A percentile compares a stretch with the other conserved stretches of the same genome.
Evolutionary conservation across 64 coral and sea anemone species (phyloP).

Genomic region (Acropora yongei): DNA sequence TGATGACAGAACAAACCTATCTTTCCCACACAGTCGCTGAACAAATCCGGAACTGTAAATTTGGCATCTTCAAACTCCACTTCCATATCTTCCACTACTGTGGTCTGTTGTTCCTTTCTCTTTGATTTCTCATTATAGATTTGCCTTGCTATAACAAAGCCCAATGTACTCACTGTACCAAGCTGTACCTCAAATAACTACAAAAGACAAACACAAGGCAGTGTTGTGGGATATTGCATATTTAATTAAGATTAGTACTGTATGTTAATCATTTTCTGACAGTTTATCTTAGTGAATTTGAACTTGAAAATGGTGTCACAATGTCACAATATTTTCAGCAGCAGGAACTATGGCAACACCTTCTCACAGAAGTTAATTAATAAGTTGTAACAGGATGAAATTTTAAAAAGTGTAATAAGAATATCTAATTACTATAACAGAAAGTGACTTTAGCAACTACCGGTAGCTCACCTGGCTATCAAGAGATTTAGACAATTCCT

Average conservation of each 20-base stretch:
- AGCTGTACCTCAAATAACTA: conserved; percentile 84
- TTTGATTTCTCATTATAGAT: conserved; percentile 43
- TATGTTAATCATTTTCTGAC: too few species aligned
- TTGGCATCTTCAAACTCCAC: conserved; percentile 28
- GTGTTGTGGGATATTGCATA: too few species aligned
- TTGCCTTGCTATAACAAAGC: conserved; percentile 84
- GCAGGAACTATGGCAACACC: too few species aligned
- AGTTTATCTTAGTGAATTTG: too few species aligned
- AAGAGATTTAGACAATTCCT: conserved; percentile 20
- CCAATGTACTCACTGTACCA: conserved; percentile 80
- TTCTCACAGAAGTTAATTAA: too few species aligned
- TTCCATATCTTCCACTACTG: conserved; percentile 85
- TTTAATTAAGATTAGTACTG: too few species aligned
- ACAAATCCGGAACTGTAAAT: not conserved
- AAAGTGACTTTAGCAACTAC: too few species aligned
- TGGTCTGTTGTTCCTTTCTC: not conserved
- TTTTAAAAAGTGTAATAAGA: too few species aligned
- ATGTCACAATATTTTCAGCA: too few species aligned
- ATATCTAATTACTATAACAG: too few species aligned
- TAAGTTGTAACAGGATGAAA: too few species aligned
- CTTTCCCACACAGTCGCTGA: conserved; percentile 2
- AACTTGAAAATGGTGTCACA: too few species aligned
- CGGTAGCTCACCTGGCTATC: conserved; percentile 7
- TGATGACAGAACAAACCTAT: not conserved
- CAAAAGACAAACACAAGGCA: not conserved